phyloP scores from a whole-genome alignment of 2,797 vertebrate species.

The Manis javanica region DNA sequence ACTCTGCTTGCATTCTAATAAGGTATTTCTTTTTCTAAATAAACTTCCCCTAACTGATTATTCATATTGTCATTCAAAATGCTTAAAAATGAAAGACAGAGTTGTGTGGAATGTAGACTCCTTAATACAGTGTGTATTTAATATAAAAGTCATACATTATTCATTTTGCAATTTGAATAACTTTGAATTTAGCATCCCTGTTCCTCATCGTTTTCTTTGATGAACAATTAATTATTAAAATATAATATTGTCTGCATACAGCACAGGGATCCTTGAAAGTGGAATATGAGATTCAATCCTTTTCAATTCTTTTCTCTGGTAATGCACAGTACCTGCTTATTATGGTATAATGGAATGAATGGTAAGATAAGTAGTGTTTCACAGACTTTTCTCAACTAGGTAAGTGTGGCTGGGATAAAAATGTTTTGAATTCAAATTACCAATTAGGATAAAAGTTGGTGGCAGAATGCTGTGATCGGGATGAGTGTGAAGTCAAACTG shows the following conservation, averaged over 20 bases:
- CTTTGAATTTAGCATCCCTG: conserved; percentile 91
- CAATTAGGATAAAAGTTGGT: conserved; percentile 46
- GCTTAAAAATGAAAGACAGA: conserved; percentile 90
- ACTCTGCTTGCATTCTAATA: conserved; percentile 87
- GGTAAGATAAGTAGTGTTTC: conserved; percentile 55
- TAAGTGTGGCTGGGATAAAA: conserved; percentile 59
- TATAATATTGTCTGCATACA: conserved; percentile 89
- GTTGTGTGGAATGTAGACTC: conserved; percentile 88
- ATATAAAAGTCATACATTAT: conserved; percentile 92
- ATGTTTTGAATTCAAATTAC: conserved; percentile 60
- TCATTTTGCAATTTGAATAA: conserved; percentile 91
- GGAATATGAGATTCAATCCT: conserved; percentile 80
- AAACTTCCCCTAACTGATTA: conserved; percentile 87
- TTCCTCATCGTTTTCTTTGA: conserved; percentile 90
- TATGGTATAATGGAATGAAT: conserved; percentile 62
- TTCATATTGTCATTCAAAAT: conserved; percentile 89
- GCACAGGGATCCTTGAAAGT: conserved; percentile 84
- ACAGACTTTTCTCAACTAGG: conserved; percentile 65
- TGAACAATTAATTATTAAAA: conserved; percentile 94
- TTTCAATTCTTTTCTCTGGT: conserved; percentile 80
- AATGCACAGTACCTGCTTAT: conserved; percentile 65
- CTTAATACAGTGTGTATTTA: conserved; percentile 92
- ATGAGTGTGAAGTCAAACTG: not conserved
- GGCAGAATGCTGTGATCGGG: not conserved
- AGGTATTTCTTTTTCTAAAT: conserved; percentile 87